Conservation (phyloP, 2,888 invertebrate genomes). For the Phaonia tiefii region DNA sequence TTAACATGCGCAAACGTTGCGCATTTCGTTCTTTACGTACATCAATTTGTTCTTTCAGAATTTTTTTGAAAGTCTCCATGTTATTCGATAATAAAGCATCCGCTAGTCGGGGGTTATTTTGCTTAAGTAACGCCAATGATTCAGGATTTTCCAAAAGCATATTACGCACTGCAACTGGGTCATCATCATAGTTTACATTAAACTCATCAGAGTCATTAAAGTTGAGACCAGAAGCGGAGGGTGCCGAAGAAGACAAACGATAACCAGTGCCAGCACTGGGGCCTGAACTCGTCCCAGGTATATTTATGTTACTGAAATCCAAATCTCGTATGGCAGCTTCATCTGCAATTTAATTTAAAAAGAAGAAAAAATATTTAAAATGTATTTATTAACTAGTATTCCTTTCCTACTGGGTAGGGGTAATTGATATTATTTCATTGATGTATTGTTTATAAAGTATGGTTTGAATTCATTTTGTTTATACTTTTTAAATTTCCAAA, state of each 20-base stretch:
- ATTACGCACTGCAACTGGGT: conserved; percentile 91
- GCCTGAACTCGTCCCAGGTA: conserved; percentile 83
- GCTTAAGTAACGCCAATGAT: conserved; percentile 92
- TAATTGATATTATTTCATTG: too few species aligned
- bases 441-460: too few species aligned
- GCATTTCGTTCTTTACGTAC: conserved; percentile 91
- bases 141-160: conserved; percentile 95
- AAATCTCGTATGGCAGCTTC: conserved; percentile 78
- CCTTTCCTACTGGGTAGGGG: too few species aligned
- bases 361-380: conserved; percentile 24
- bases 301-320: conserved; percentile 93
- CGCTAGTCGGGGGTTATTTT: conserved; percentile 95
- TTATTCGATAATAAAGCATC: conserved; percentile 94
- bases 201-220: conserved; percentile 76
- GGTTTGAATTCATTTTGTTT: background rate
- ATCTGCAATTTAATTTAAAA: too few species aligned
- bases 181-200: conserved; percentile 85
- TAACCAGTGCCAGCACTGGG: conserved; percentile 33
- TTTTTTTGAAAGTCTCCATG: conserved; percentile 88
- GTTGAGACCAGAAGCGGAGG: conserved; percentile 61
- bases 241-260: conserved; percentile 32
- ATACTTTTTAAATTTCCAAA: background rate
- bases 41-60: conserved; percentile 90
- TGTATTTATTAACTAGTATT: background rate
- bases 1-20: conserved; percentile 92